Base-by-base conservation (phyloP, 2,888 invertebrate genomes). In the Cerastis leucographa region DNA sequence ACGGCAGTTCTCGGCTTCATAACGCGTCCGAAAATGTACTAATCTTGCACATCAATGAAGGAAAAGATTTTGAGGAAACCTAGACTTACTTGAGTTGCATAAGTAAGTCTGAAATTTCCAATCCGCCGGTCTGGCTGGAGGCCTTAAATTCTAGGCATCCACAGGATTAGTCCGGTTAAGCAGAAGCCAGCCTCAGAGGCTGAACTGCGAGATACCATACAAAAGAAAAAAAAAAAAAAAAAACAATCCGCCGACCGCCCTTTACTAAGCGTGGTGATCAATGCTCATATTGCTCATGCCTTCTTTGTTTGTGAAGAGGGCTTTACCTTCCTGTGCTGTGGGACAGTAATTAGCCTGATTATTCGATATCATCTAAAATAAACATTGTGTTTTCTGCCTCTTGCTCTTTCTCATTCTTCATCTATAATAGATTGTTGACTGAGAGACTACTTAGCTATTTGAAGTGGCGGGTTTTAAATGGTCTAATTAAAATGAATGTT, bases 401-500 rank as follows among this genome's bases (percentile, higher is more conserved):
- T 46, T 46, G 44, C 19, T 77, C 22, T n/a, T 40, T 64, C 40
- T n/a, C 12, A 12, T 64, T 42, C n/a, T 42, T 14, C n/a, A 14
- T 64, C 12, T 64, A 42, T 12, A 42, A 71, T 40, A 59, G n/a
- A 64, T 46, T 64, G 51, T 62, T 19, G 25, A 61, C 42, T 14
- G 35, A 35, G 17, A 78, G 8, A 49, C 17, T 44, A 42, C 44
- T 51, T 9, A 17, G 35, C 61, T 61, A 61, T 51, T 68, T 76
- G 11, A 67, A 61, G 25, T 61, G n/a, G 29, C 8, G 42, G 25
- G 61, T 44, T 78, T 17, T 61, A 25, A 69, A 69, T 44, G 25
- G 17, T 17, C 7, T 76, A 69, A 77, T 70, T 62, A 25, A 79
- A 69, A 44, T 44, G 9, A 76, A 76, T 61, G 29, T 29, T 71